Percentiles rank a stretch among this genome's conserved stretches.
These are phyloP conservation scores for Mionectes macconnelli DNA, from an alignment of 2,113 vertebrate genomes.

Conservation along the genomic window DNA sequence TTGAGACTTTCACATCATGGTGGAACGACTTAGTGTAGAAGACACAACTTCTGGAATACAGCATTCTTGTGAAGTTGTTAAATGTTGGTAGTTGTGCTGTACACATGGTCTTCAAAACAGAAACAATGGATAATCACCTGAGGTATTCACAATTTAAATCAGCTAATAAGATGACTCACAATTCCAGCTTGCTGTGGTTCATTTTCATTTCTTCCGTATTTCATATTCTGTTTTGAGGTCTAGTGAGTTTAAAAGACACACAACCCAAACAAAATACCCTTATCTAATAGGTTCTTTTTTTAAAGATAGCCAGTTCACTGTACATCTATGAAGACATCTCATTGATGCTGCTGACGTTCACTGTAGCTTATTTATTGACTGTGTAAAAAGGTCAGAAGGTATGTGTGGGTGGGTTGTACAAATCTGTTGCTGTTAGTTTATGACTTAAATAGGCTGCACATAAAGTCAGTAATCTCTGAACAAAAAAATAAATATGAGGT, in stretches of 20 bases:
- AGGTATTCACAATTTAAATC: background rate
- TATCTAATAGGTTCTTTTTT: background rate
- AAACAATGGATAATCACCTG: background rate
- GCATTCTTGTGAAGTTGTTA: background rate
- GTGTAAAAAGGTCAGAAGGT: background rate
- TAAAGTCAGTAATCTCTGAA: background rate
- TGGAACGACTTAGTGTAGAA: background rate
- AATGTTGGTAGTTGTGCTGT: background rate
- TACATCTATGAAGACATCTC: background rate
- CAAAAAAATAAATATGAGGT: background rate
- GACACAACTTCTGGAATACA: background rate
- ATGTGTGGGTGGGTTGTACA: accelerated
- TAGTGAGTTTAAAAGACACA: background rate
- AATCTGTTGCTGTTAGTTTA: background rate
- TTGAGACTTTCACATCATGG: background rate
- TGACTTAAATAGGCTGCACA: background rate
- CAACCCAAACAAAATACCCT: background rate
- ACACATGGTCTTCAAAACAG: background rate
- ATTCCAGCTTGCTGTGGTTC: background rate
- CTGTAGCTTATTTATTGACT: background rate
- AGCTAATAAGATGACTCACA: background rate
- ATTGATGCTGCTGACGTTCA: background rate
- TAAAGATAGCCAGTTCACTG: background rate
- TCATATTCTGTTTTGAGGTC: background rate
- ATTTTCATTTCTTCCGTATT: background rate